These are phyloP conservation scores for Apis mellifera DNA, from an alignment of 1,140 invertebrate species.

Conservation along the genomic window Amel_HAv3.1 CM009941.2:10348501-10349000, in stretches of 20 bases:
- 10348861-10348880: background rate
- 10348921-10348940: slow-evolving; percentile 71
- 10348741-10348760: no score
- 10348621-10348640: slow-evolving; percentile 13
- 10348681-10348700: no score
- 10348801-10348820: no score
- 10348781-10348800: no score
- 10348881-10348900: no score
- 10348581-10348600: no score
- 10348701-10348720: background rate
- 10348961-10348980: slow-evolving; percentile 43
- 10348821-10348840: no score
- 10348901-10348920: background rate
- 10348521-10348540: slow-evolving; percentile 28
- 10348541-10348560: background rate
- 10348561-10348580: background rate
- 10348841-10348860: background rate
- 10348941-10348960: slow-evolving; percentile 77
- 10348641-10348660: no score
- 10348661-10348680: background rate
- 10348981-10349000: slow-evolving; percentile 54
- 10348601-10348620: background rate
- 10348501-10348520: slow-evolving; percentile 1
- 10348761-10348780: no score
- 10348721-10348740: no score